Evolutionary conservation across 2,888 invertebrate genomes (phyloP).

Genomic region (Muscina levida): DNA sequence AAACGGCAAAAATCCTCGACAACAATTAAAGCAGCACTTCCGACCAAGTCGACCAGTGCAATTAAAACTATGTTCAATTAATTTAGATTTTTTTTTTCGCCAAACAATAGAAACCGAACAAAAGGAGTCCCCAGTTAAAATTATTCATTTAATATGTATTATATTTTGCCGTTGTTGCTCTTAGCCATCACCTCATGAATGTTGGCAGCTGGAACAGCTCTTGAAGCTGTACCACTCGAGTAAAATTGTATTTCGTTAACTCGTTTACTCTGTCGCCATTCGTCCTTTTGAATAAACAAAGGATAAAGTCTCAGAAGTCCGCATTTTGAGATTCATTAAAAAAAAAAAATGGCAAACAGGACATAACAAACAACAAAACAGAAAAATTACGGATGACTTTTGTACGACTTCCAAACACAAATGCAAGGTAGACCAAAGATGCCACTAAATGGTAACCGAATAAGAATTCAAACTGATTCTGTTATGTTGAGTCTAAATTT

Average conservation of each 20-base stretch:
- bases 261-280: neutral
- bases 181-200: constrained; percentile 46
- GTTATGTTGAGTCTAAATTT: too few species aligned
- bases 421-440: too few species aligned
- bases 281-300: constrained; percentile 4
- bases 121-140: constrained; percentile 9
- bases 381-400: too few species aligned
- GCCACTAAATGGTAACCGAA: neutral
- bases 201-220: constrained; percentile 38
- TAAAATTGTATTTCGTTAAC: constrained; percentile 10
- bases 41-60: constrained; percentile 63
- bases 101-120: constrained; percentile 14
- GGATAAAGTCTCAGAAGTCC: constrained; percentile 2
- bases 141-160: neutral
- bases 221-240: constrained; percentile 15
- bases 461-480: neutral
- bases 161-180: constrained; percentile 32
- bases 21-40: constrained; percentile 63
- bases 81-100: constrained; percentile 61
- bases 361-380: neutral
- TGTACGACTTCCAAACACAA: too few species aligned
- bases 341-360: neutral
- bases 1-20: constrained; percentile 22
- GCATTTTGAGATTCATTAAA: constrained; percentile 30
- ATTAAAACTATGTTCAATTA: constrained; percentile 69